Evolutionary conservation across 2,888 invertebrate genomes (phyloP).

Genomic region (Volucella inflata): DNA sequence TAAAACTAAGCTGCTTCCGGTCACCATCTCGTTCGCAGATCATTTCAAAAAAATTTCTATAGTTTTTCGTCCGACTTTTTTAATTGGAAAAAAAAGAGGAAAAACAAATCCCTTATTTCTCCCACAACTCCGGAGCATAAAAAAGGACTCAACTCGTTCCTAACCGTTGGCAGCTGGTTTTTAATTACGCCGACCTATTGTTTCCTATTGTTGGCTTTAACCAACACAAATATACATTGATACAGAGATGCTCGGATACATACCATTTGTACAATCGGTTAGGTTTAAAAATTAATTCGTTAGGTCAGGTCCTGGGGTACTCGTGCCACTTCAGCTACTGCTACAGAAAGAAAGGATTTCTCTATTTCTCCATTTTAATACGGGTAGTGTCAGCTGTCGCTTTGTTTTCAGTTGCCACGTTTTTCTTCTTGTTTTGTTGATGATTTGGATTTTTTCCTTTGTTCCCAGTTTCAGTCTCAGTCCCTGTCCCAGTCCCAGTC

Average conservation of each 20-base stretch:
- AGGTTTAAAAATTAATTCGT: constrained; percentile 71
- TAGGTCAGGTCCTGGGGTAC: constrained; percentile 56
- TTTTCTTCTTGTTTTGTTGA: constrained; percentile 6
- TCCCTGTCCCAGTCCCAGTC: not conserved
- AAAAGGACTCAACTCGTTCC: too few relatives aligned
- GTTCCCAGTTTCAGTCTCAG: too few relatives aligned
- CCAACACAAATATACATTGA: constrained; percentile 1
- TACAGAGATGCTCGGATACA: constrained; percentile 40
- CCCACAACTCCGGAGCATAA: too few relatives aligned
- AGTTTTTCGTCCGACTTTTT: too few relatives aligned
- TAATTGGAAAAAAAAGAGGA: not conserved
- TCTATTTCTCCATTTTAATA: constrained; percentile 18
- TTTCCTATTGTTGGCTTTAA: constrained; percentile 53
- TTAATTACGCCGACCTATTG: constrained; percentile 72
- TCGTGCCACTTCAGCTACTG: not conserved
- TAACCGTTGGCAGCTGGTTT: constrained; percentile 27
- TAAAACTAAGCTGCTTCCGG: too few relatives aligned
- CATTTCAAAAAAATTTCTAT: too few relatives aligned
- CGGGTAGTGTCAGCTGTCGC: constrained; percentile 48
- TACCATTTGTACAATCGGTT: constrained; percentile 38
- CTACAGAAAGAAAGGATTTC: not conserved
- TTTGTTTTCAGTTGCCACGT: constrained; percentile 14
- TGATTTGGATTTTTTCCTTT: not conserved
- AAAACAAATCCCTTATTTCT: not conserved
- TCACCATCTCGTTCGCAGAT: too few relatives aligned